A percentile compares a stretch with the other conserved stretches of the same genome.
Conservation (phyloP, 2,113 vertebrate species). For the Turnix velox region DNA sequence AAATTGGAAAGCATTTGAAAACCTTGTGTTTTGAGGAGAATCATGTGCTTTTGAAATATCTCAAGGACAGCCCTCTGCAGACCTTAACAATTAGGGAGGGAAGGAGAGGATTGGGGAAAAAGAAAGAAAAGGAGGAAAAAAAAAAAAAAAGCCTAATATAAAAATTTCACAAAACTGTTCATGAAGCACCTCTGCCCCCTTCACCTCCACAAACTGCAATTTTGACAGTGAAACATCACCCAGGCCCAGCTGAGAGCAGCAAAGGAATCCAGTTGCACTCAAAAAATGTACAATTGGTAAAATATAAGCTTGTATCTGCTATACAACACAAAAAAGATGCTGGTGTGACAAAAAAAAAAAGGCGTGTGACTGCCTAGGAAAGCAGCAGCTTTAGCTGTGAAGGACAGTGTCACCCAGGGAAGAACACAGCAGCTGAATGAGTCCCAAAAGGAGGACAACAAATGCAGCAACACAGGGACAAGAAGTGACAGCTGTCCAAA, state of each 20-base stretch:
- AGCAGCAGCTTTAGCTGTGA: background rate
- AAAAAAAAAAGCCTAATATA: too few relatives aligned
- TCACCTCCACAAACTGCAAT: background rate
- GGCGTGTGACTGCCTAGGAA: accelerated
- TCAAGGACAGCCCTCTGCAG: constrained; percentile 50
- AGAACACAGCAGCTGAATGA: background rate
- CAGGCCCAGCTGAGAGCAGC: background rate
- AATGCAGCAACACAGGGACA: background rate
- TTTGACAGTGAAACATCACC: background rate
- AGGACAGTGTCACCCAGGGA: background rate
- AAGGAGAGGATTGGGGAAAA: background rate
- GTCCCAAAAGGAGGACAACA: background rate
- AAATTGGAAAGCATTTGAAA: background rate
- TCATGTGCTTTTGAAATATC: constrained; percentile 8
- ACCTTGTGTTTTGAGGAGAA: background rate
- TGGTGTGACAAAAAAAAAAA: background rate
- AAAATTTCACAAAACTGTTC: accelerated
- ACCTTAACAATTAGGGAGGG: background rate
- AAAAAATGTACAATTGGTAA: background rate
- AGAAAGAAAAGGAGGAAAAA: too few relatives aligned
- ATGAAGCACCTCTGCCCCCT: background rate
- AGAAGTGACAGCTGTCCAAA: background rate
- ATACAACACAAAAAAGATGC: too few relatives aligned
- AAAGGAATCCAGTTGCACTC: background rate
- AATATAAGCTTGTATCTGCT: background rate